Evolutionary conservation across 2,797 vertebrate genomes (phyloP).

Genomic region (Ammospiza maritima): DNA sequence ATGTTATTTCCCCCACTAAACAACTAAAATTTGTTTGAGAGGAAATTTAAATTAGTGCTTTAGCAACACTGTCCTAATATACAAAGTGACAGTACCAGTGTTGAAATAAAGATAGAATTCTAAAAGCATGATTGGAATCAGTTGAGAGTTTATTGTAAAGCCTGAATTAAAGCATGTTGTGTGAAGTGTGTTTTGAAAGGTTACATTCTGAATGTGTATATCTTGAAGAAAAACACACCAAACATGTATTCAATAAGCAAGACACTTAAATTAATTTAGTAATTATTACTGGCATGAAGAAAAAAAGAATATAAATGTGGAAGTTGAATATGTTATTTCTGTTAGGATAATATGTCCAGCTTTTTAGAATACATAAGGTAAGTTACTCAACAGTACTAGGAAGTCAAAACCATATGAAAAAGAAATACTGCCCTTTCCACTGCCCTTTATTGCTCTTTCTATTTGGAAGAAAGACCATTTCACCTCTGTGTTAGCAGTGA

Average conservation of each 20-base stretch:
- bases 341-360: not conserved
- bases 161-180: not conserved
- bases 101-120: not conserved
- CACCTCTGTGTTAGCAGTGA: conserved; percentile 27
- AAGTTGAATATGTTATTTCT: not conserved
- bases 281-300: conserved; percentile 9
- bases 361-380: not conserved
- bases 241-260: conserved; percentile 7
- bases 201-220: conserved; percentile 9
- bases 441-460: not conserved
- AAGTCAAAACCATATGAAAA: not conserved
- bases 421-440: not conserved
- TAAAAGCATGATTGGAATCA: not conserved
- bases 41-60: not conserved
- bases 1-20: not conserved
- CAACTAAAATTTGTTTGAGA: not conserved
- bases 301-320: not conserved
- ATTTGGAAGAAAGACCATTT: not conserved
- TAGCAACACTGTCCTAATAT: not conserved
- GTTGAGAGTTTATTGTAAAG: not conserved
- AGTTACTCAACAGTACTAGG: not conserved
- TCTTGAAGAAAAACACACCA: conserved; percentile 10
- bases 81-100: not conserved
- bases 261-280: conserved; percentile 1
- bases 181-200: conserved; percentile 37